Evolutionary conservation across 2,113 vertebrate genomes (phyloP).

Genomic region (Athene noctua): DNA sequence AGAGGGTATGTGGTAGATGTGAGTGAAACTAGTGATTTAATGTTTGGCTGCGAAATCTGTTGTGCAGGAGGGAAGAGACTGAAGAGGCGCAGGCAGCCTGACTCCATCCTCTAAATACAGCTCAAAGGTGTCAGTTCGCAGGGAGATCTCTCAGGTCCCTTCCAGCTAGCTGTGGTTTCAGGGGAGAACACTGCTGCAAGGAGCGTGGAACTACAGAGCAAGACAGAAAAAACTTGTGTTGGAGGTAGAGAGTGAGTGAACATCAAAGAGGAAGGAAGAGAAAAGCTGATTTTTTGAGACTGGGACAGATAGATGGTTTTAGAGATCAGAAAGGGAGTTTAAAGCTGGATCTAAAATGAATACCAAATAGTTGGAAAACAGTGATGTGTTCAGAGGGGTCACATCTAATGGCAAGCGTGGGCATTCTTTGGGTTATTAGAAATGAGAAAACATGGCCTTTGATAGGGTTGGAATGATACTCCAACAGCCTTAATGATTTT

Average conservation of each 20-base stretch:
- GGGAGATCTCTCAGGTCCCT: not conserved
- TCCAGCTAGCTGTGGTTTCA: too few relatives aligned
- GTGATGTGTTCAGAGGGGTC: not conserved
- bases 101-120: not conserved
- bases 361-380: not conserved
- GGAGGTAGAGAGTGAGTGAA: not conserved
- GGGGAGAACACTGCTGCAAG: not conserved
- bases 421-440: not conserved
- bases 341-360: not conserved
- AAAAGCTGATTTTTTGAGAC: not conserved
- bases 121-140: not conserved
- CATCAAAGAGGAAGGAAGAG: not conserved
- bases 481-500: not conserved
- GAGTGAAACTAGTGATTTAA: not conserved
- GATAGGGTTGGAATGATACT: not conserved
- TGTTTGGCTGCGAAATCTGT: not conserved
- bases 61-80: not conserved
- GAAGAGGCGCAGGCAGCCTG: not conserved
- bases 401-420: not conserved
- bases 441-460: not conserved
- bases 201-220: accelerated
- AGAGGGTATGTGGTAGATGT: too few relatives aligned
- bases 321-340: not conserved
- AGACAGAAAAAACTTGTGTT: not conserved
- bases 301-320: not conserved